Evolutionary conservation across 2,888 invertebrate species (phyloP), one percentile per base, ranked within the genome.

Genomic region (Cataglyphis cursor): DNA sequence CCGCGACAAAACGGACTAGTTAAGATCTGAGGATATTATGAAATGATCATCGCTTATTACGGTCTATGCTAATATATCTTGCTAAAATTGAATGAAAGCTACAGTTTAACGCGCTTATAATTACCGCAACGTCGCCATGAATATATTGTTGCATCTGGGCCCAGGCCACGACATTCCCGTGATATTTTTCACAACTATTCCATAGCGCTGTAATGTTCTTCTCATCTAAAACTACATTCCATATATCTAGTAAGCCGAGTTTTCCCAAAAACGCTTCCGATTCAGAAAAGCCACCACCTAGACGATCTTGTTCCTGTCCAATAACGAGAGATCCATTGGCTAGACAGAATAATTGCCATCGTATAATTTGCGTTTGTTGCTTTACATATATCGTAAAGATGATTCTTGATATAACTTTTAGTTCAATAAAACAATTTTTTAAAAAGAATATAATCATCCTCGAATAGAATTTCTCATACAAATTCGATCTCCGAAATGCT

Each of bases 301-400:
- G 85, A 10, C 94, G 92, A 91, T 97, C 97, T 92, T 97, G 97
- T 90, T 97, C 97, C 94, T 97, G 97, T 0, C 97, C 97, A 80
- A 97, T 94, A 4, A 97, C 95, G 84, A 97, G 94, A 76, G 95
- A 95, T 10, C 97, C 97, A 78, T 95, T 93, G 18, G 95, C 96
- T 95, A 80, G 28, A 82, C 0, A 73, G 31, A 48, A 85, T 35
- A 28, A 81, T 21, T 9, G 35, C 24, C 31, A 70, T 57, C 31
- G 21, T 51, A 21, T 24, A 35, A 54, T 38, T 76, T n/a, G 18
- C 12, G 21, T 65, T 65, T 2, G 8, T 44, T 51, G 9, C 4
- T 65, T 24, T 38, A 28, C 1, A 8, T 4, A 21, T 31, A 61
- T 18, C 18, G 1, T 44, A 9, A 3, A 76, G 3, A 57, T 54